Base-by-base conservation (phyloP, 2,113 vertebrate genomes). In the Caranx melampygus region DNA sequence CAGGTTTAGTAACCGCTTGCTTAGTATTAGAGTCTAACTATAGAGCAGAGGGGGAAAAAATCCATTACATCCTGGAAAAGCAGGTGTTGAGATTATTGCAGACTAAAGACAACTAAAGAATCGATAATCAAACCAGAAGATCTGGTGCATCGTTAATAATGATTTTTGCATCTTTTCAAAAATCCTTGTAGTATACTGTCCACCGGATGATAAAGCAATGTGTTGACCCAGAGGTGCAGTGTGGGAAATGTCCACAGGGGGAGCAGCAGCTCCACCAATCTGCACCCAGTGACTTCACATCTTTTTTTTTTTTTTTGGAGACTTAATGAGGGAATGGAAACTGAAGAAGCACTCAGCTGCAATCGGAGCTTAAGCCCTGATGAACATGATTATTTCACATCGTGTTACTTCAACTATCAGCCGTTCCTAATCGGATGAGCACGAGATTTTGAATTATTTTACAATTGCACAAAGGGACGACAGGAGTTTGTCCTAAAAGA, bases 361-460 rank as follows among this genome's bases (percentile, higher is more conserved):
- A 84, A 86, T 74, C 37, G 59, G 80, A 92, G 72, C 75, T 86
- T 92, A 87, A 83, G 64, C 59, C 81, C 35, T n/a, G 5, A 84
- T 82, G 85, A 78, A 60, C 67, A 70, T 74, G 84, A 83, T 82
- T 77, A 85, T 83, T 88, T 90, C 89, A 87, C 90, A 75, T 87
- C 40, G 6, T 76, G 90, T 92, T 83, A 91, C 78, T 75, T 86
- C 79, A 75, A 45, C 58, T 76, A 62, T 18, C 13, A 51, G 54
- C 70, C 70, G 49, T 40, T 64, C n/a, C 67, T 91, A 91, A 92
- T 89, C 44, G 79, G 89, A 88, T 88, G 75, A 86, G 57, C 11
- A 12, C 13, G 67, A 87, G 64, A 75, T 59, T 67, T 78, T 7
- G 69, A 87, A 86, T 88, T 63, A 75, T 85, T 72, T 68, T 7